These are phyloP conservation scores for Erythrocercus mccallii DNA, from an alignment of 2,113 vertebrate species.

Conservation along the genomic window DNA sequence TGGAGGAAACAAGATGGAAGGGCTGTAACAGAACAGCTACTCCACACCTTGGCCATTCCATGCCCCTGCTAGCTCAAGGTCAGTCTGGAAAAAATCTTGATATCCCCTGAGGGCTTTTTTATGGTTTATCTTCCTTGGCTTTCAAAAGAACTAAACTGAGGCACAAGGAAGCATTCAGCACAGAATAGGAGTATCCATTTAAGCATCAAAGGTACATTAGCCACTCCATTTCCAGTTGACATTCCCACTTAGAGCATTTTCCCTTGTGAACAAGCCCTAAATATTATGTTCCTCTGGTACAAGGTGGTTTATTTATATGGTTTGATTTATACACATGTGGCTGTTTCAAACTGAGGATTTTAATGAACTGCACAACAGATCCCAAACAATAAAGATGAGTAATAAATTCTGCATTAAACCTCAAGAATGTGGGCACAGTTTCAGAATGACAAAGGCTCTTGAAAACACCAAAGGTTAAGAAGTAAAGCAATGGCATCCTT, in stretches of 20 bases:
- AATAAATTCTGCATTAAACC: slow-evolving; percentile 18
- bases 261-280: neutral
- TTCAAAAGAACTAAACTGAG: neutral
- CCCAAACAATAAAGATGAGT: neutral
- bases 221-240: neutral
- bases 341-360: slow-evolving; percentile 2
- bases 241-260: neutral
- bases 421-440: neutral
- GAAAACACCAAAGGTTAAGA: neutral
- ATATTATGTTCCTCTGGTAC: neutral
- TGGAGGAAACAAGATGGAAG: neutral
- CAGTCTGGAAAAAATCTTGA: neutral
- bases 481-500: neutral
- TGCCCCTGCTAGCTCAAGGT: neutral
- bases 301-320: neutral
- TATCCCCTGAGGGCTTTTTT: neutral
- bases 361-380: neutral
- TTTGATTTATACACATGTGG: neutral
- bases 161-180: neutral
- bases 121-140: neutral
- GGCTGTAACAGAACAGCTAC: neutral
- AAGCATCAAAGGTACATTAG: neutral
- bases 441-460: neutral
- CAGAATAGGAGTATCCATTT: neutral
- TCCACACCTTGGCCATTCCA: neutral